These are phyloP conservation scores for Paraescarpia echinospica DNA, from an alignment of 1,140 invertebrate genomes.

Conservation along the genomic window DNA sequence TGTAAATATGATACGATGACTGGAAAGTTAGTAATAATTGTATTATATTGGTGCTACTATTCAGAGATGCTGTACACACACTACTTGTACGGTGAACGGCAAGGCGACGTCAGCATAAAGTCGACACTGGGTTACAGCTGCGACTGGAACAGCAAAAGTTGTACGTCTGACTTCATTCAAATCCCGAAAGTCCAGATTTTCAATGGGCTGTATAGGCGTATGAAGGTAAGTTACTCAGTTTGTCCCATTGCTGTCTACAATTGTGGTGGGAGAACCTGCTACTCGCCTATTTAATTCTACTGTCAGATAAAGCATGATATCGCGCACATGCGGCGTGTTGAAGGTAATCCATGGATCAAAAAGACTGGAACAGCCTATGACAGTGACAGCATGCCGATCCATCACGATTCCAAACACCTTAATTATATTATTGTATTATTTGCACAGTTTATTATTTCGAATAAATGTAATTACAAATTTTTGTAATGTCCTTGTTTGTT, in stretches of 20 bases:
- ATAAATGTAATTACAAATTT: too few relatives aligned
- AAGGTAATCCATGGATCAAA: too few relatives aligned
- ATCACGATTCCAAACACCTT: too few relatives aligned
- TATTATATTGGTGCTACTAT: background rate
- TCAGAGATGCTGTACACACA: background rate
- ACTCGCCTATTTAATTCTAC: too few relatives aligned
- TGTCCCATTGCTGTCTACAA: background rate
- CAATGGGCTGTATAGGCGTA: background rate
- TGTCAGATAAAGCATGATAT: too few relatives aligned
- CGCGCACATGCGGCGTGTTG: too few relatives aligned
- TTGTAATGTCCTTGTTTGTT: too few relatives aligned
- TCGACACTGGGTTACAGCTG: background rate
- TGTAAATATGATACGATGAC: background rate
- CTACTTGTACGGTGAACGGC: background rate
- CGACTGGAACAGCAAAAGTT: background rate
- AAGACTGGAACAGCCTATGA: too few relatives aligned
- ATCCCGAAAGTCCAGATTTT: background rate
- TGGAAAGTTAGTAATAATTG: background rate
- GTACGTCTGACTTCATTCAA: background rate
- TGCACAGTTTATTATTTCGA: too few relatives aligned
- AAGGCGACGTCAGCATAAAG: background rate
- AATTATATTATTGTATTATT: too few relatives aligned
- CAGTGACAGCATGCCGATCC: too few relatives aligned
- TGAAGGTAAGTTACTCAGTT: background rate
- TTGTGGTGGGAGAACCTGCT: too few relatives aligned